These are phyloP conservation scores for Drosophila sulfurigaster DNA, from an alignment of 1,140 invertebrate genomes.

Conservation along the genomic window DNA sequence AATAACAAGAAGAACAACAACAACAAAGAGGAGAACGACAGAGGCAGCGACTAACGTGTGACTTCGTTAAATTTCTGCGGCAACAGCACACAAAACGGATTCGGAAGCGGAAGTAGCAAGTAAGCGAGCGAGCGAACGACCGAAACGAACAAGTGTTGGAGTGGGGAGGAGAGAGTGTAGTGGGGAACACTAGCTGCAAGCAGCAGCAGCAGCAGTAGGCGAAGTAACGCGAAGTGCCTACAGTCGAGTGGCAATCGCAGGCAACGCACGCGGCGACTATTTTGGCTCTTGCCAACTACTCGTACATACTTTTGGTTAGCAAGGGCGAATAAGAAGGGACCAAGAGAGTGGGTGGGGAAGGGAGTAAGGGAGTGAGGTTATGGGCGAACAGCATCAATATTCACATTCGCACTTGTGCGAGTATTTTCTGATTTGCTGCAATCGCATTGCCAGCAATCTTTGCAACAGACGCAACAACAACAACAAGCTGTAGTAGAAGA, in stretches of 20 bases:
- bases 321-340: too few relatives aligned
- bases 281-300: conserved; percentile 27
- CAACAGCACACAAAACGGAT: conserved; percentile 83
- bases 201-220: conserved; percentile 44
- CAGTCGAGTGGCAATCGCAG: conserved; percentile 56
- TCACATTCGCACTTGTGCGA: conserved; percentile 83
- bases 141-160: conserved; percentile 3
- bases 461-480: conserved; percentile 58
- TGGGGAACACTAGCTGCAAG: conserved; percentile 24
- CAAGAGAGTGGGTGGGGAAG: not conserved
- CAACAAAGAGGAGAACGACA: conserved; percentile 4
- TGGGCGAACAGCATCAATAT: conserved; percentile 64
- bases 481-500: conserved; percentile 13
- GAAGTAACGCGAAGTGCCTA: conserved; percentile 74
- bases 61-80: conserved; percentile 83
- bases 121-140: conserved; percentile 72
- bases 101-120: conserved; percentile 83
- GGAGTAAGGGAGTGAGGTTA: not conserved
- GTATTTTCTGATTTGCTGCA: conserved; percentile 82
- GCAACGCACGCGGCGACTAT: conserved; percentile 46
- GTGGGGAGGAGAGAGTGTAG: not conserved
- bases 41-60: conserved; percentile 69
- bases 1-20: conserved; percentile 12
- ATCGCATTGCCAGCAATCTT: conserved; percentile 69
- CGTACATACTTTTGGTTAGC: conserved; percentile 2